A percentile compares a stretch with the other conserved stretches of the same genome.
These are phyloP conservation scores for Poecilia latipinna DNA, from an alignment of 2,113 vertebrate species.

Conservation along the genomic window DNA sequence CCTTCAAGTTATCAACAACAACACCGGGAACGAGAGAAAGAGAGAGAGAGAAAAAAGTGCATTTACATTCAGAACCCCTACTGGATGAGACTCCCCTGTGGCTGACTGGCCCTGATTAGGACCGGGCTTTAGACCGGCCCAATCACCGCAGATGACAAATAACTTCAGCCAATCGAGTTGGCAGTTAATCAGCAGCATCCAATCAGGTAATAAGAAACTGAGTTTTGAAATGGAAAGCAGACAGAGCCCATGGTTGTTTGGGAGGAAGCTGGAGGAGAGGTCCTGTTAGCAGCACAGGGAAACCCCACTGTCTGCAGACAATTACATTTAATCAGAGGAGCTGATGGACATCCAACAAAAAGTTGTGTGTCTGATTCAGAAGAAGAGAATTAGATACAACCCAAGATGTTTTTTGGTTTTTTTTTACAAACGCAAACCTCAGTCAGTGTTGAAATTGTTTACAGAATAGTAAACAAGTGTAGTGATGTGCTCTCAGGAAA, in stretches of 20 bases:
- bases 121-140: conserved; percentile 59
- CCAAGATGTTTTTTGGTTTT: background rate
- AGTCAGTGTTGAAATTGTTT: conserved; percentile 62
- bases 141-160: conserved; percentile 70
- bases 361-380: conserved; percentile 56
- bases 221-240: conserved; percentile 68
- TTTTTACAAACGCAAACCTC: conserved; percentile 47
- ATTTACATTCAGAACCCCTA: conserved; percentile 31
- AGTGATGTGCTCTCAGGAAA: conserved; percentile 10
- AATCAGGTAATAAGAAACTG: conserved; percentile 76
- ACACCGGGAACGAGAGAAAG: conserved; percentile 27
- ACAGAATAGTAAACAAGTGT: conserved; percentile 41
- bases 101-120: conserved; percentile 64
- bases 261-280: conserved; percentile 35
- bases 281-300: conserved; percentile 46
- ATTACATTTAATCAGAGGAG: conserved; percentile 58
- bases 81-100: conserved; percentile 43
- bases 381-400: conserved; percentile 53
- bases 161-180: conserved; percentile 73
- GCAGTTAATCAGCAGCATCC: conserved; percentile 71
- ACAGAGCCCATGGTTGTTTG: conserved; percentile 52
- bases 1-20: conserved; percentile 51
- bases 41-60: background rate
- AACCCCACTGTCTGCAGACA: conserved; percentile 54
- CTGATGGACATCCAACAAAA: conserved; percentile 51